phyloP scores from a whole-genome alignment of 2,888 invertebrate genomes.

The Odontothrips loti region DNA sequence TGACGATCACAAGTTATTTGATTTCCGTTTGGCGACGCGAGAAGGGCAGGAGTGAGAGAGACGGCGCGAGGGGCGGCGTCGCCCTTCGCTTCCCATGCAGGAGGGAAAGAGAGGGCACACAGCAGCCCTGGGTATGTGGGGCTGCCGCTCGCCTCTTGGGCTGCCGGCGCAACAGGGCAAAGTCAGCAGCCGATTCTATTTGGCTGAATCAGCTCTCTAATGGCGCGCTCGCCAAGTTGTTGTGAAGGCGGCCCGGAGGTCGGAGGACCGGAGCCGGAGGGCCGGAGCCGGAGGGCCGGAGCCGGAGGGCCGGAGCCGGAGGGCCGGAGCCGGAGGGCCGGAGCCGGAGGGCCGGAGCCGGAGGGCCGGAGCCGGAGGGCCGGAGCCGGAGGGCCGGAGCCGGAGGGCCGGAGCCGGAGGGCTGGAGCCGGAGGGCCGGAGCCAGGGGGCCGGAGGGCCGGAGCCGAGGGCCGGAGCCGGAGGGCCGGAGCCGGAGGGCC shows the following conservation, averaged over 20 bases:
- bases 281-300: not conserved
- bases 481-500: not conserved
- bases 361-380: not conserved
- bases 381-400: not conserved
- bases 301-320: not conserved
- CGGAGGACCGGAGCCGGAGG: not conserved
- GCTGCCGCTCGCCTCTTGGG: not conserved
- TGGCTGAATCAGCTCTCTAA: not conserved
- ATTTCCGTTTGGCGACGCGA: constrained; percentile 18
- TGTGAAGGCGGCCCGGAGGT: not conserved
- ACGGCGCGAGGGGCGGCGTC: not conserved
- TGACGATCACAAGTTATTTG: constrained; percentile 25
- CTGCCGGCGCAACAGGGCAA: not conserved
- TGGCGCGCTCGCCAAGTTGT: constrained; percentile 10
- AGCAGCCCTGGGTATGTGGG: not conserved
- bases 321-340: not conserved
- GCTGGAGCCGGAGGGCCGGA: not conserved
- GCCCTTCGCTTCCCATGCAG: too few relatives aligned
- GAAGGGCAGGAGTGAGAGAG: not conserved
- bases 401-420: not conserved
- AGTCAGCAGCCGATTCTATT: not conserved
- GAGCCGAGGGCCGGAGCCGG: not conserved
- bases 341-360: not conserved
- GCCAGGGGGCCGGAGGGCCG: too few relatives aligned
- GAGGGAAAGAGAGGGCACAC: not conserved